Base-by-base conservation (phyloP, 2,888 invertebrate species). In the Aphodius sticticus region DNA sequence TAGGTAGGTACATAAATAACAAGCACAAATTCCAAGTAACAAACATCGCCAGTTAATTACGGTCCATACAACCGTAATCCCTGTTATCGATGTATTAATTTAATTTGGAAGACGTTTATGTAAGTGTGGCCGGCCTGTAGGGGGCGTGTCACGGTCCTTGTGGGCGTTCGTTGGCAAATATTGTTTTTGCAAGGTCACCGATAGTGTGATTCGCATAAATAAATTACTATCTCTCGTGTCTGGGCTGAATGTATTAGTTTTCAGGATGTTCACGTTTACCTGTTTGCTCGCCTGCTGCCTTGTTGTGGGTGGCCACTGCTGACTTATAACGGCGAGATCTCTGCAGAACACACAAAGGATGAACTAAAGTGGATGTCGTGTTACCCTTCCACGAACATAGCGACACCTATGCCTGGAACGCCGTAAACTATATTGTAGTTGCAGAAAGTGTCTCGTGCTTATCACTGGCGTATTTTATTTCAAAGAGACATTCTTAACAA, bases 141-240 rank as follows among this genome's bases (percentile, higher is more conserved):
- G 74, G 74, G 36, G 74, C 37, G 35, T 37, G 35, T 36, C 74
- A n/a, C n/a, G 35, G 74, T 37, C 74, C n/a, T 37, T 15, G 74
- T 74, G 74, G 74, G 74, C 74, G 74, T 74, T 35, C 37, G 35
- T n/a, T 35, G 35, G 78, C 69, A 81, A 82, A 82, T 81, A 81
- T 81, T 79, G 82, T 81, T 80, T 81, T 79, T 78, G 69, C 82
- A 80, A 81, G 78, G 80, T 79, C 80, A 80, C 79, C 81, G 81
- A 82, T 82, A 80, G 79, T 77, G 81, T 78, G 81, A 82, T 81
- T 82, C 82, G 79, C 79, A 82, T 82, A 82, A 82, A 82, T 80
- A 82, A 82, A 82, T 81, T 81, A 81, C 82, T 81, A 81, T 81
- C 82, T 81, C 75, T 78, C 76, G 76, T 78, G 78, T 78, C 77